phyloP scores from a whole-genome alignment of 2,888 invertebrate species.

The Spisula subtruncata region DNA sequence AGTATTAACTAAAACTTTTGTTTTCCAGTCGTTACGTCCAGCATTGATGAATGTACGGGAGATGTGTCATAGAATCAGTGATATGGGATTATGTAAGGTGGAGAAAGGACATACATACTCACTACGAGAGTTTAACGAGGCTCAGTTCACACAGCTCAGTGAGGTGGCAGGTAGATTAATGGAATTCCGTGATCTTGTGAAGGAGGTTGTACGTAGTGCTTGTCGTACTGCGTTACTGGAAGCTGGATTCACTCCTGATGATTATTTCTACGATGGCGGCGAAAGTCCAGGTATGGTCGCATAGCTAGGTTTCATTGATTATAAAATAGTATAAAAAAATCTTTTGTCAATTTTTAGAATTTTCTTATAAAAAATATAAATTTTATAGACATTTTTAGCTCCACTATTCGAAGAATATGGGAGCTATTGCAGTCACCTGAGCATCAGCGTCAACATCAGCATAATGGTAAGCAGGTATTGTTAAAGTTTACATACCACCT shows the following conservation, averaged over 20 bases:
- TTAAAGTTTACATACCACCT: no score
- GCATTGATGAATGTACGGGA: slow-evolving; percentile 92
- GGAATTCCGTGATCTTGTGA: slow-evolving; percentile 88
- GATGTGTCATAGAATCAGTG: slow-evolving; percentile 88
- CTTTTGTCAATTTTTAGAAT: no score
- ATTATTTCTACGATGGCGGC: slow-evolving; percentile 88
- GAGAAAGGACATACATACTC: slow-evolving; percentile 87
- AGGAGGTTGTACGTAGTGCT: slow-evolving; percentile 91
- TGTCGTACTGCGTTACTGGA: slow-evolving; percentile 93
- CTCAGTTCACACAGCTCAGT: slow-evolving; percentile 87
- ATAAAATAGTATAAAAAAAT: no score
- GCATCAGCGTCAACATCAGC: no score
- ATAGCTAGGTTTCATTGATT: no score
- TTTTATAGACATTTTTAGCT: no score
- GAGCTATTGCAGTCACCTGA: no score
- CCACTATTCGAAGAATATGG: no score
- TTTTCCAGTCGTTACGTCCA: slow-evolving; percentile 90
- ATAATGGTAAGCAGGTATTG: no score
- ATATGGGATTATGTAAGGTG: slow-evolving; percentile 88
- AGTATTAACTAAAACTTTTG: neutral
- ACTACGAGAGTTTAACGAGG: slow-evolving; percentile 86
- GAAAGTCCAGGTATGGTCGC: slow-evolving; percentile 78
- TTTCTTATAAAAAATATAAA: no score
- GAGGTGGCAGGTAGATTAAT: slow-evolving; percentile 87
- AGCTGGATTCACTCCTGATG: slow-evolving; percentile 94